Evolutionary conservation across 30 jellyfish, hydroid and myxozoan genomes (phyloP).

Genomic region (Chrysaora quinquecirrha): DNA sequence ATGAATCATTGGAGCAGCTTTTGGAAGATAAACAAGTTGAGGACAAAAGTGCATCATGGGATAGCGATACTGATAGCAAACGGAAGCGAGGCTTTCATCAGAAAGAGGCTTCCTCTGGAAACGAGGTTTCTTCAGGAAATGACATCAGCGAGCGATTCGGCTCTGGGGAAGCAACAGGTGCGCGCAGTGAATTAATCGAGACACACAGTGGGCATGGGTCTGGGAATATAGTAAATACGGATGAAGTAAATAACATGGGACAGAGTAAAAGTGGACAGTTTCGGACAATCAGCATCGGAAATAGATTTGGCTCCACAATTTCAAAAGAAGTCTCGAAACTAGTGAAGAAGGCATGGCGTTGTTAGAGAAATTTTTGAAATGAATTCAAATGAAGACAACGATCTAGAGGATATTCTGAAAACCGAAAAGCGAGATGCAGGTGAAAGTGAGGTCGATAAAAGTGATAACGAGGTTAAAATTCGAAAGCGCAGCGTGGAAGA

Average conservation of each 20-base stretch:
- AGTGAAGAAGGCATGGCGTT: background rate
- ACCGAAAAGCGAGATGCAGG: background rate
- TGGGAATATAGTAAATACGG: background rate
- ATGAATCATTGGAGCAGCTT: background rate
- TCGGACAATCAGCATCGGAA: background rate
- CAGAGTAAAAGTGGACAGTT: background rate
- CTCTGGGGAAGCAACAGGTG: background rate
- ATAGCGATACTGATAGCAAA: background rate
- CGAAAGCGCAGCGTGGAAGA: constrained; percentile 45
- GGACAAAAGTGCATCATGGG: background rate
- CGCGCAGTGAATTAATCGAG: background rate
- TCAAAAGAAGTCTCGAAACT: background rate
- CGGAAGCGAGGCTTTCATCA: background rate
- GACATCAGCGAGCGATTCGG: background rate
- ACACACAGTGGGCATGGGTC: background rate
- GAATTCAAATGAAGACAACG: background rate
- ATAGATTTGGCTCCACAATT: background rate
- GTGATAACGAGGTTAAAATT: constrained; percentile 23
- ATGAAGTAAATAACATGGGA: background rate
- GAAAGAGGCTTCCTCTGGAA: background rate
- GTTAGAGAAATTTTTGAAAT: background rate
- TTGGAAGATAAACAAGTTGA: background rate
- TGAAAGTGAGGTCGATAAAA: constrained; percentile 14
- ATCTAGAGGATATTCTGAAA: background rate
- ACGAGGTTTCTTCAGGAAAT: background rate